phyloP scores from a whole-genome alignment of 2,113 vertebrate genomes.

The Bambusicola thoracicus region DNA sequence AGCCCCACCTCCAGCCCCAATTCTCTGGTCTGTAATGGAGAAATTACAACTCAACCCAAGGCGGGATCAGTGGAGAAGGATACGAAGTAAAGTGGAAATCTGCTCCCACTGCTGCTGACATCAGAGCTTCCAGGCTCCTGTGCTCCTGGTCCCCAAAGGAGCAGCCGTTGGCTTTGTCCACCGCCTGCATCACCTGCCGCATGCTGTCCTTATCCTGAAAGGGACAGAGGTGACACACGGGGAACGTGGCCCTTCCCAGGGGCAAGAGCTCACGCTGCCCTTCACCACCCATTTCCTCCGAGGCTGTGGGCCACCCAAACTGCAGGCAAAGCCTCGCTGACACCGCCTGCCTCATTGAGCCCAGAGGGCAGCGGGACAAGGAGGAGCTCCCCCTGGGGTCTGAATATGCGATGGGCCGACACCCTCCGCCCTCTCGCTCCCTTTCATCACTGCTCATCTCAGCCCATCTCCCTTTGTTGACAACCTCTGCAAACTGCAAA shows the following conservation, averaged over 20 bases:
- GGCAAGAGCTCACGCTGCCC: fast-evolving
- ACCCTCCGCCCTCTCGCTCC: neutral
- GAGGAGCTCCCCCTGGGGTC: neutral
- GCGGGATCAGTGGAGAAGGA: conserved; percentile 77
- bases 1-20: neutral
- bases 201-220: conserved; percentile 92
- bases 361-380: neutral
- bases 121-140: conserved; percentile 89
- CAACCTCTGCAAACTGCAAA: neutral
- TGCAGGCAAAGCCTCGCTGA: fast-evolving
- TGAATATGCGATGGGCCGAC: fast-evolving
- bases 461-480: neutral
- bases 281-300: fast-evolving
- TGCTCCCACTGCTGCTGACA: conserved; percentile 93
- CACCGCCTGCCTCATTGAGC: neutral
- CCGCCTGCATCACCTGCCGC: conserved; percentile 86
- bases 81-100: conserved; percentile 96
- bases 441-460: conserved; percentile 1
- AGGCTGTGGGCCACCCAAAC: neutral
- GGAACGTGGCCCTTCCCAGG: neutral
- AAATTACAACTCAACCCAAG: fast-evolving
- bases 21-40: neutral
- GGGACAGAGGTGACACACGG: neutral
- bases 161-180: conserved; percentile 96
- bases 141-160: conserved; percentile 91